Evolutionary conservation across 2,888 invertebrate genomes (phyloP).

Genomic region (Xestia c-nigrum): DNA sequence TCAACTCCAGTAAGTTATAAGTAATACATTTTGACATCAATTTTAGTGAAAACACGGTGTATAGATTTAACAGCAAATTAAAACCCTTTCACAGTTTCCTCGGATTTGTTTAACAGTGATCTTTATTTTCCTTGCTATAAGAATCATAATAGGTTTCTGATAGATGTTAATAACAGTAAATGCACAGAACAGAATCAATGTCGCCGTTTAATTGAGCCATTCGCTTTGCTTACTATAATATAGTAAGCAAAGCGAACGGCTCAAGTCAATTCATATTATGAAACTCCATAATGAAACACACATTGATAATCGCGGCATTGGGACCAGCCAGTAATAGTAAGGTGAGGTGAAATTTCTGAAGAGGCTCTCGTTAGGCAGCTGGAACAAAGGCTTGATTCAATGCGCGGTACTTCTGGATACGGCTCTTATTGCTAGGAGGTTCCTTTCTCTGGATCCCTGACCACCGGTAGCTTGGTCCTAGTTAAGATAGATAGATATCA

Average conservation of each 20-base stretch:
- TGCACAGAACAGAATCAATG: background rate
- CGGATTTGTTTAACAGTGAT: background rate
- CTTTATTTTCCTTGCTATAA: background rate
- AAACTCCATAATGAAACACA: background rate
- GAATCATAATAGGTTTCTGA: background rate
- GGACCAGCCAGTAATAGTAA: background rate
- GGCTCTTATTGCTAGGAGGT: too few species aligned
- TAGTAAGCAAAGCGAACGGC: too few species aligned
- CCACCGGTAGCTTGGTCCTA: too few species aligned
- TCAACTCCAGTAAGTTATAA: background rate
- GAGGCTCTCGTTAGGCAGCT: too few species aligned
- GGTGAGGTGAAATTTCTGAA: background rate
- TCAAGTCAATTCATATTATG: background rate
- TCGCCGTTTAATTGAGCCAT: background rate
- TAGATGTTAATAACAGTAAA: background rate
- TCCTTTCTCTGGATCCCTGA: too few species aligned
- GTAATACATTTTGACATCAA: conserved; percentile 15
- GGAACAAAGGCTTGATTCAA: too few species aligned
- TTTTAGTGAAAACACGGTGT: background rate
- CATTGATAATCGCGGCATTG: background rate
- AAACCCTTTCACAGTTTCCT: background rate
- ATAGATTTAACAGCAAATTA: background rate
- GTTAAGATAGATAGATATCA: background rate
- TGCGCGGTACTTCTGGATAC: too few species aligned
- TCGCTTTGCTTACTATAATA: background rate